A percentile compares a stretch with the other conserved stretches of the same genome.
Evolutionary conservation across 92 coral and sea anemone genomes (phyloP).

Genomic region (Porites rus): DNA sequence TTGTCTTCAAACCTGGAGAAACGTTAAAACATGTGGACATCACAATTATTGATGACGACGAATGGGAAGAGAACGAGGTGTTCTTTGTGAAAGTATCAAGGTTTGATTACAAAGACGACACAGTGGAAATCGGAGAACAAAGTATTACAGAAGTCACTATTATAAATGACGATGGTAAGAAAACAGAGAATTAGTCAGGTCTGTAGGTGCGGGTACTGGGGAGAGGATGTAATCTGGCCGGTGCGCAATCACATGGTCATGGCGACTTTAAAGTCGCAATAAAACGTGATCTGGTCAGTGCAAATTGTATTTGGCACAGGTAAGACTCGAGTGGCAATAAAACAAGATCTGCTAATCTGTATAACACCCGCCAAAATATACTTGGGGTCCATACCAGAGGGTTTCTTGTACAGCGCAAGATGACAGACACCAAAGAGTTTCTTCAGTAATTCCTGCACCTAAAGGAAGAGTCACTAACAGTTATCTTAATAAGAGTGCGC

Average conservation of each 20-base stretch:
- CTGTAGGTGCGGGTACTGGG: background rate
- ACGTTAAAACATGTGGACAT: constrained; percentile 85
- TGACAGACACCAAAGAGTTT: no score
- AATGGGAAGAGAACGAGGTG: constrained; percentile 98
- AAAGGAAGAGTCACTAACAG: no score
- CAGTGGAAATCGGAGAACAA: constrained; percentile 83
- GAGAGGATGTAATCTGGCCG: background rate
- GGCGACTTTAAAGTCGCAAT: no score
- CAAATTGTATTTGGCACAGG: no score
- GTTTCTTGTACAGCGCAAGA: no score
- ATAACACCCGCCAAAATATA: no score
- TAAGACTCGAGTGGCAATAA: no score
- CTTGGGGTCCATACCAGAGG: no score
- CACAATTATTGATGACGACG: constrained; percentile 94
- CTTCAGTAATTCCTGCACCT: no score
- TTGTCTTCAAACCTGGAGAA: constrained; percentile 96
- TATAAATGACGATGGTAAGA: constrained; percentile 95
- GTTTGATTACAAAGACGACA: constrained; percentile 78
- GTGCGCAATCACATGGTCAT: background rate
- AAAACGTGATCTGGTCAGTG: no score
- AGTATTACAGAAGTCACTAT: constrained; percentile 93
- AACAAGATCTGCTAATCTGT: no score
- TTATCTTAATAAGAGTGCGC: no score
- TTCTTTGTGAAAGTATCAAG: constrained; percentile 89
- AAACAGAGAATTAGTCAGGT: background rate